A percentile compares a stretch with the other conserved stretches of the same genome.
These are phyloP conservation scores for Biston stratarius DNA, from an alignment of 2,888 invertebrate genomes.

Conservation along the genomic window DNA sequence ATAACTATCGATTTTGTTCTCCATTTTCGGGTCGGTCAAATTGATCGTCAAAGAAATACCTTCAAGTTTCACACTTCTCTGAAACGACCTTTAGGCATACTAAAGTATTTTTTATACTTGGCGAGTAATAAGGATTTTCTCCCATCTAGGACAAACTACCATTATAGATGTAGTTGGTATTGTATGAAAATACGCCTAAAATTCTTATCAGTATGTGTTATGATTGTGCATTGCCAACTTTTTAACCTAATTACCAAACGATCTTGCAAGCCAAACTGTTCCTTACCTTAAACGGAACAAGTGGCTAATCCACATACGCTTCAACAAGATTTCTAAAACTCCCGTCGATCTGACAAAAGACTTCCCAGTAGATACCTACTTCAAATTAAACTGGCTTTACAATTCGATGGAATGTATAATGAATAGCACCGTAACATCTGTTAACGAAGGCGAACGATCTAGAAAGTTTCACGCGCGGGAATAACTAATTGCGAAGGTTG, in stretches of 20 bases:
- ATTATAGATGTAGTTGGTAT: too few species aligned
- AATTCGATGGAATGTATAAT: constrained; percentile 87
- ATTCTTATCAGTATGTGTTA: too few species aligned
- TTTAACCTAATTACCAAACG: constrained; percentile 63
- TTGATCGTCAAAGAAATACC: too few species aligned
- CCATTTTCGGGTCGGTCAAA: too few species aligned
- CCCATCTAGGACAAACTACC: too few species aligned
- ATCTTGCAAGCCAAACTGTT: constrained; percentile 66
- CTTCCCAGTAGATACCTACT: constrained; percentile 79
- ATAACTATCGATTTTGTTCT: too few species aligned
- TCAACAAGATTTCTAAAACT: constrained; percentile 67
- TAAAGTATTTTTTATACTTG: too few species aligned
- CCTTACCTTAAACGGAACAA: constrained; percentile 67
- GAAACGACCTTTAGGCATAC: too few species aligned
- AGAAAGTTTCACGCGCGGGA: constrained; percentile 87
- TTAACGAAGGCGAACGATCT: constrained; percentile 87
- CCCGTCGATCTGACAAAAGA: constrained; percentile 79
- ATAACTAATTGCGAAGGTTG: constrained; percentile 87
- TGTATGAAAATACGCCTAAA: too few species aligned
- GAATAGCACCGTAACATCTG: constrained; percentile 87
- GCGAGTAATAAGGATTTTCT: too few species aligned
- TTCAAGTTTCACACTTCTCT: too few species aligned
- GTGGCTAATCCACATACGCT: constrained; percentile 71
- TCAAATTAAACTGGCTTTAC: constrained; percentile 86
- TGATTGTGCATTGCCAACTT: too few species aligned